Conservation (phyloP, 2,113 vertebrate genomes). For the Pteropus alecto region DNA sequence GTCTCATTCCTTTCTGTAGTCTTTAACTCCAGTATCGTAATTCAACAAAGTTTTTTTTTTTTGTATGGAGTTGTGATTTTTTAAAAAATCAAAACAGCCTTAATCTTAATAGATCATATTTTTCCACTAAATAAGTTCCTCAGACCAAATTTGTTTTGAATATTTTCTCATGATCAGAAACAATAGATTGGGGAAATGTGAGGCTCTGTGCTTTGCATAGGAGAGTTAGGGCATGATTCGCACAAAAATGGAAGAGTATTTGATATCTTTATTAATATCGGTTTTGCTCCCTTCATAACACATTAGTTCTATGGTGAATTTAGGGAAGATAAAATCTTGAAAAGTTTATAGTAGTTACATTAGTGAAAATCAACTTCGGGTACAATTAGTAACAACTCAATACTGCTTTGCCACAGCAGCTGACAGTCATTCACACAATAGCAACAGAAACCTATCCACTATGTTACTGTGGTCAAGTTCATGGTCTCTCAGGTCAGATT, state of each 20-base stretch:
- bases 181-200: neutral
- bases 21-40: neutral
- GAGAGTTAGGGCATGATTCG: neutral
- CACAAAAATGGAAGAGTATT: neutral
- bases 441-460: neutral
- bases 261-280: neutral
- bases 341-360: neutral
- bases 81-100: neutral
- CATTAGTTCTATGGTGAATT: neutral
- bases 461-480: neutral
- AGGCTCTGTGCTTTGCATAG: neutral
- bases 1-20: neutral
- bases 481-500: neutral
- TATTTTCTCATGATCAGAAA: neutral
- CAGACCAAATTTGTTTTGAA: neutral
- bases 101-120: neutral
- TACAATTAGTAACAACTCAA: slow-evolving; percentile 11
- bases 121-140: neutral
- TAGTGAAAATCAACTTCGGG: slow-evolving; percentile 29
- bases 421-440: neutral
- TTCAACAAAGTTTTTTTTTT: neutral
- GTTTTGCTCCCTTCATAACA: neutral
- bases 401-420: neutral
- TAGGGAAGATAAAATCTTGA: neutral
- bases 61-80: neutral